phyloP scores from a whole-genome alignment of 2,797 vertebrate genomes.

The Acanthiza pusilla region DNA sequence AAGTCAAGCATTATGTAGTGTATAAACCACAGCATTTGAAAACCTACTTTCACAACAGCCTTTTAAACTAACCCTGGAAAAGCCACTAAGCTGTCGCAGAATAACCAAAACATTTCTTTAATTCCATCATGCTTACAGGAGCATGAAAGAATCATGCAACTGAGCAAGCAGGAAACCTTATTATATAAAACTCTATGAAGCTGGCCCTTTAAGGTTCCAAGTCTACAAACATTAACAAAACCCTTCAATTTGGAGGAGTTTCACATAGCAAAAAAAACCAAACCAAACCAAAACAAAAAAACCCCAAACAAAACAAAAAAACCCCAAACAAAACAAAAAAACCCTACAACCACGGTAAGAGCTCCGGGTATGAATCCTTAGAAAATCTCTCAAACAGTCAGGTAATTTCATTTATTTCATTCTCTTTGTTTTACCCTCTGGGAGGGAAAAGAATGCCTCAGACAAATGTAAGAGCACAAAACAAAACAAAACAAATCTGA shows the following conservation, averaged over 20 bases:
- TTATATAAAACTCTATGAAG: neutral
- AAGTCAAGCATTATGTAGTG: neutral
- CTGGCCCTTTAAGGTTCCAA: neutral
- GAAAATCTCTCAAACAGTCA: neutral
- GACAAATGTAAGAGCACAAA: neutral
- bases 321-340: too few relatives aligned
- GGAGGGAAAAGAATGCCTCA: neutral
- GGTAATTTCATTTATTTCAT: neutral
- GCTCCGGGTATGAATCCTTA: neutral
- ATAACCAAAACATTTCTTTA: neutral
- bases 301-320: too few relatives aligned
- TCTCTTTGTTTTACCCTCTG: neutral
- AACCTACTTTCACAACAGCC: neutral
- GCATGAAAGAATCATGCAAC: neutral
- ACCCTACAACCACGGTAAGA: fast-evolving
- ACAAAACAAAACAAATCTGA: neutral
- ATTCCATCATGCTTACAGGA: neutral
- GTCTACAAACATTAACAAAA: neutral
- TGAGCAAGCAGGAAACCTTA: neutral
- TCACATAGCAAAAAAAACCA: neutral
- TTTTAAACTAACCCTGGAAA: neutral
- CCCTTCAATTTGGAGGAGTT: neutral
- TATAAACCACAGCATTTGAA: neutral
- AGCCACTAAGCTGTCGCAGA: neutral
- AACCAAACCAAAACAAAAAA: too few relatives aligned